Evolutionary conservation across 1,140 invertebrate species (phyloP), one percentile per base, ranked within the genome.

Genomic region (Zaprionus ornatus): DNA sequence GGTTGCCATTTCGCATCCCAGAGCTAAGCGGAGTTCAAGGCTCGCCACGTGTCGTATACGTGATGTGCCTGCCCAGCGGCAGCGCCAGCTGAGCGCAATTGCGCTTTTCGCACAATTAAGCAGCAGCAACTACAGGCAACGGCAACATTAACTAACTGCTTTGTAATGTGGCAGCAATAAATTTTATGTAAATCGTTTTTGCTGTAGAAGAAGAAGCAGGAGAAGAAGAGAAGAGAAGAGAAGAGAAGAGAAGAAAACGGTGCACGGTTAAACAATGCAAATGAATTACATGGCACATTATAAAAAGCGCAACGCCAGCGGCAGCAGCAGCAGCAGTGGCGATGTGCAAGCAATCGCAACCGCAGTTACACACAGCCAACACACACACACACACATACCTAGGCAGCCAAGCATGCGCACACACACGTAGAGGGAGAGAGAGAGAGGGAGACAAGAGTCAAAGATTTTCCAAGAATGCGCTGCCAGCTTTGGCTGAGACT

Each of bases 161-260:
- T 82, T 79, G 85, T 90, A 90, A 90, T 90, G 85, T 90, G 85
- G 85, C 85, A 90, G 85, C 85, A 76, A 90, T 90, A 90, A 90
- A 90, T 90, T 90, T 84, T 84, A 90, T 90, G 82, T 90, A 90
- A 90, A 90, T 90, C 86, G 81, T 77, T 68, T 79, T 74, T 80
- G 69, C 62, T 82, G 67, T 70, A 57, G 56, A 67, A 40, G 15
- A 9, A 17, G 40, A 7, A 7, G 40, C 6, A 45, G 40, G 9
- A 10, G 40, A 7, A 17, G 40, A 17, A 45, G 40, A 17, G 40
- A 17, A 19, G n/a, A 7, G 29, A 17, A 7, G 2, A 42, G 40
- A 7, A 42, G 40, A 17, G 40, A 17, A 7, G 68, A 55, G 77
- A 80, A 80, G 84, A 83, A 87, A 87, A 88, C 80, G 80, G 70